Conservation (phyloP, 2,797 vertebrate species). For the Graptemys geographica region DNA sequence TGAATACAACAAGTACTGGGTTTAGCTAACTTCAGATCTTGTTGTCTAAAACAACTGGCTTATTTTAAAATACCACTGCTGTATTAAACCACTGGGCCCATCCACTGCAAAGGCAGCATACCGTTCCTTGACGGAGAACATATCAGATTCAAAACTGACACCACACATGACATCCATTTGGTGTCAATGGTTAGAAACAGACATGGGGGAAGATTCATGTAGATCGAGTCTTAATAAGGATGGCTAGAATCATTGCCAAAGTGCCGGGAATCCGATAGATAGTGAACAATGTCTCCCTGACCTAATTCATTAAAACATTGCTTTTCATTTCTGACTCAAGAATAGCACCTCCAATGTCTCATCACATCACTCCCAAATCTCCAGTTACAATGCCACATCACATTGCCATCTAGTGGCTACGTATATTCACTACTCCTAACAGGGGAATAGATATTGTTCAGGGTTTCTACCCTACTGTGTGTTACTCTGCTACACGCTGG, state of each 20-base stretch:
- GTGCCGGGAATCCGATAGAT: not conserved
- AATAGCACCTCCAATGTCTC: accelerated
- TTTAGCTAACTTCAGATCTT: not conserved
- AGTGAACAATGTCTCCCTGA: accelerated
- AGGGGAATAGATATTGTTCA: accelerated
- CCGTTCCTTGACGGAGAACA: not conserved
- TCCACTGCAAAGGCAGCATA: not conserved
- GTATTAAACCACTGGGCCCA: not conserved
- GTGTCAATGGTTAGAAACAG: not conserved
- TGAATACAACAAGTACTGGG: not conserved
- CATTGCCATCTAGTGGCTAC: slow-evolving; percentile 39
- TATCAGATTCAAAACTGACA: not conserved
- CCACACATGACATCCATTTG: not conserved
- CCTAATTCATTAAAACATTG: accelerated
- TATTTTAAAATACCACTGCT: not conserved
- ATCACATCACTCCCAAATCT: accelerated
- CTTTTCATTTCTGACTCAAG: not conserved
- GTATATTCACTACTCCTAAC: not conserved
- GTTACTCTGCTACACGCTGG: not conserved
- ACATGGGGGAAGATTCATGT: not conserved
- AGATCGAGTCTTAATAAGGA: not conserved
- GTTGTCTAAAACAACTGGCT: not conserved
- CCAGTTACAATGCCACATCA: not conserved
- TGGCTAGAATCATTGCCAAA: not conserved
- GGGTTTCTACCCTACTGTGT: not conserved